Percentiles rank a stretch among this genome's conserved stretches.
Conservation (phyloP, 2,797 vertebrate genomes). For the Lepidocolaptes lacrymiger region DNA sequence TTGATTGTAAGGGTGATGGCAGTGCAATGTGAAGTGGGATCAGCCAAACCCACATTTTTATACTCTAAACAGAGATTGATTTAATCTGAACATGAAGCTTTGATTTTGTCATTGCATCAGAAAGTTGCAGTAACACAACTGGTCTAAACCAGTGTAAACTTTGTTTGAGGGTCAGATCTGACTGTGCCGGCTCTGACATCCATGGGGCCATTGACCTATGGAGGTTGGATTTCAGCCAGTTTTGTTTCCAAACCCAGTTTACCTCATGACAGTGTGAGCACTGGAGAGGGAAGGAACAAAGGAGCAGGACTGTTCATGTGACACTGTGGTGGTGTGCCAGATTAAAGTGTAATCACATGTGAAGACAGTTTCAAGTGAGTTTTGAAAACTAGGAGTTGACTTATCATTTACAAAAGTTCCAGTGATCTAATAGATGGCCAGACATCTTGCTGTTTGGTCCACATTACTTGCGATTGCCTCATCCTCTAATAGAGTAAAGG, state of each 20-base stretch:
- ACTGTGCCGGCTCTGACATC: not conserved
- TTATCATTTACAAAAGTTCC: not conserved
- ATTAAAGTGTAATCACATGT: not conserved
- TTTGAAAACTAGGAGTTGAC: not conserved
- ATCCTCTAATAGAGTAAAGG: not conserved
- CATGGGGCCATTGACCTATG: not conserved
- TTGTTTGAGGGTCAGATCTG: not conserved
- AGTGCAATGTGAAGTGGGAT: not conserved
- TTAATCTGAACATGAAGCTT: not conserved
- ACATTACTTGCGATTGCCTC: not conserved
- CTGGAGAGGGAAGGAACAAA: not conserved
- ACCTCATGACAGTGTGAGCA: accelerated
- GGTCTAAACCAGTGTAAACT: not conserved
- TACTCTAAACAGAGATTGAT: not conserved
- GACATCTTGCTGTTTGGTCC: not conserved
- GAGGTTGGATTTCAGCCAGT: not conserved
- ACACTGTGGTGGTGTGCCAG: not conserved
- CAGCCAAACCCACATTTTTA: not conserved
- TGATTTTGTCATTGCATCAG: not conserved
- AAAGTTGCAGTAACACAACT: not conserved
- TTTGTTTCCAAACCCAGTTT: not conserved
- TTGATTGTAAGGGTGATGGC: not conserved
- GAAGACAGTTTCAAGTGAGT: not conserved
- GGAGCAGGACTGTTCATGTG: not conserved
- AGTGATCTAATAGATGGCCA: not conserved